These are phyloP conservation scores for Hydractinia echinata DNA, from an alignment of 30 jellyfish, hydroid and myxozoan genomes.

Conservation along the genomic window DNA sequence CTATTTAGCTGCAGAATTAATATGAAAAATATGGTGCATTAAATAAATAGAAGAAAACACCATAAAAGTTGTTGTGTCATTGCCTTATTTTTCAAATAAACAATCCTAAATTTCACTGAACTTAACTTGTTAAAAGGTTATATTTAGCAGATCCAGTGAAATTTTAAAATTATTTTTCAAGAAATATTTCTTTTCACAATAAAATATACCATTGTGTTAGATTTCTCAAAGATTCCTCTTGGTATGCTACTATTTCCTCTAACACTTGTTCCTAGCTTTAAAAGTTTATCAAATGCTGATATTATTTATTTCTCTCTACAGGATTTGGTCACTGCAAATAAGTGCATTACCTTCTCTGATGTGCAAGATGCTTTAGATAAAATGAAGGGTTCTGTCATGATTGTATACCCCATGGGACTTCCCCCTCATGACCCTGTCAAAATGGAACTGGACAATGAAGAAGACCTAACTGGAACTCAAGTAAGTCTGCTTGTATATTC, in stretches of 20 bases:
- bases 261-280: neutral
- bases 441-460: conserved; percentile 70
- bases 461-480: conserved; percentile 97
- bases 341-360: conserved; percentile 53
- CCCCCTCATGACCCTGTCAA: conserved; percentile 95
- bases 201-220: no score
- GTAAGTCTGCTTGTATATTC: conserved; percentile 37
- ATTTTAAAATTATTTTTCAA: no score
- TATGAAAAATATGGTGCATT: no score
- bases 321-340: conserved; percentile 77
- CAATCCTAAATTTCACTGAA: no score
- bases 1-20: no score
- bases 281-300: neutral
- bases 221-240: no score
- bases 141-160: no score
- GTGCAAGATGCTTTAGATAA: conserved; percentile 80
- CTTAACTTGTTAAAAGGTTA: no score
- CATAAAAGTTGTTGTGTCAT: no score
- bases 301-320: conserved; percentile 6
- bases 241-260: neutral
- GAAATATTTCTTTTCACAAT: no score
- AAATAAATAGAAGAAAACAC: no score
- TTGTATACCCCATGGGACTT: conserved; percentile 94
- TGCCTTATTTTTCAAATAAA: no score
- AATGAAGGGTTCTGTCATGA: conserved; percentile 90